Conservation (phyloP, 2,113 vertebrate species). For the Pholis gunnellus region DNA sequence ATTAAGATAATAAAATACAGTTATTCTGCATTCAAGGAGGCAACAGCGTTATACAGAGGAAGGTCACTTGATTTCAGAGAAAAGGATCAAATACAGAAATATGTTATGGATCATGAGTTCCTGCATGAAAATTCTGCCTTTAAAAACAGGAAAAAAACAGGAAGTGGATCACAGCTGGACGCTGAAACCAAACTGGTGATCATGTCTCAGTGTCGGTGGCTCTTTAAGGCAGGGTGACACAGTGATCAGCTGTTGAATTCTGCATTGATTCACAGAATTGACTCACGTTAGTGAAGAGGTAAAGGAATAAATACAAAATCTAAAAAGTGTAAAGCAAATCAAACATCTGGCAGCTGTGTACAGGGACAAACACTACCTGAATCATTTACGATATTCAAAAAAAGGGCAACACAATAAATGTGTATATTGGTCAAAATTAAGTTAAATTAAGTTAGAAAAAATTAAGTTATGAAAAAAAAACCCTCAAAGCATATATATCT, state of each 20-base stretch:
- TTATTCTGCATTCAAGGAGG: conserved; percentile 5
- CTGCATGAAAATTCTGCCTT: not conserved
- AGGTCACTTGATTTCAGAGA: conserved; percentile 40
- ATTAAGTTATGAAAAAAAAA: conserved; percentile 8
- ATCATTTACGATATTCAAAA: not conserved
- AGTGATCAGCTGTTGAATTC: not conserved
- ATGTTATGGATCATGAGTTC: not conserved
- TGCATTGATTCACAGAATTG: conserved; percentile 8
- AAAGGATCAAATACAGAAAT: not conserved
- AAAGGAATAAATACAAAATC: conserved; percentile 34
- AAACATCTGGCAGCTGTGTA: not conserved
- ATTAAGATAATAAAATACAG: conserved; percentile 20
- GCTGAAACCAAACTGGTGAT: not conserved
- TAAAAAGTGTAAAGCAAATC: not conserved
- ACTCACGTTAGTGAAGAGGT: not conserved
- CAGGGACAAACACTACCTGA: not conserved
- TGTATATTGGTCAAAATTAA: not conserved
- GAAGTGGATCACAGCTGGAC: not conserved
- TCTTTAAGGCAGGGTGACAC: conserved; percentile 7
- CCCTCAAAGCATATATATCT: not conserved
- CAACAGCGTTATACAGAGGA: conserved; percentile 16
- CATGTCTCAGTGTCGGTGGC: not conserved
- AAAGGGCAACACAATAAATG: not conserved
- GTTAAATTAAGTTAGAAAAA: conserved; percentile 31
- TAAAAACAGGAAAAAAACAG: not conserved